phyloP scores from a whole-genome alignment of 2,113 vertebrate genomes.

The Mastomys natalensis region DNA sequence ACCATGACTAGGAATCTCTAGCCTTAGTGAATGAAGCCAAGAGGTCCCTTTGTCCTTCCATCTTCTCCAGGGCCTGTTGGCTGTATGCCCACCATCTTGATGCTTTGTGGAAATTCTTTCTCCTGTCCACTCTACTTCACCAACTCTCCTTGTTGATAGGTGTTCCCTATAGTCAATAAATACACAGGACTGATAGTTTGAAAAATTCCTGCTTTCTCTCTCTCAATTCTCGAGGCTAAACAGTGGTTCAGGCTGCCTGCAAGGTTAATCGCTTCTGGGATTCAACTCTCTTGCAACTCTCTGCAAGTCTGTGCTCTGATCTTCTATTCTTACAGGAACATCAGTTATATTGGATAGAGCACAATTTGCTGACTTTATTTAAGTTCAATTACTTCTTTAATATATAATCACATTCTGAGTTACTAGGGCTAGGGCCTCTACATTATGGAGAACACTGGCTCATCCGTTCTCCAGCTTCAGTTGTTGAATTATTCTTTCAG shows the following conservation, averaged over 20 bases:
- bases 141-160: not conserved
- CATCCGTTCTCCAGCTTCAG: not conserved
- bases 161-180: not conserved
- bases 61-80: too few relatives aligned
- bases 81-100: not conserved
- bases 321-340: not conserved
- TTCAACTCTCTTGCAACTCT: not conserved
- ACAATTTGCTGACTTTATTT: not conserved
- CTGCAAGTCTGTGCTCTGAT: not conserved
- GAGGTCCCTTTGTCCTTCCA: fast-evolving
- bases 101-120: not conserved
- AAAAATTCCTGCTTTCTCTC: not conserved
- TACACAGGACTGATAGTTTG: not conserved
- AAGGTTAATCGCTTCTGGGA: not conserved
- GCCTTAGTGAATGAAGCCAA: fast-evolving
- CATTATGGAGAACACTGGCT: not conserved
- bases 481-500: not conserved
- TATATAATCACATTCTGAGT: not conserved
- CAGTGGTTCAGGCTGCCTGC: not conserved
- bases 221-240: not conserved
- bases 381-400: conserved; percentile 10
- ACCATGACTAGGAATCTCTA: not conserved
- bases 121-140: not conserved
- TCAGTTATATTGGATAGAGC: not conserved
- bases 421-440: not conserved